Conservation (phyloP, 2,113 vertebrate genomes). For the cattle (Bos taurus) region DNA sequence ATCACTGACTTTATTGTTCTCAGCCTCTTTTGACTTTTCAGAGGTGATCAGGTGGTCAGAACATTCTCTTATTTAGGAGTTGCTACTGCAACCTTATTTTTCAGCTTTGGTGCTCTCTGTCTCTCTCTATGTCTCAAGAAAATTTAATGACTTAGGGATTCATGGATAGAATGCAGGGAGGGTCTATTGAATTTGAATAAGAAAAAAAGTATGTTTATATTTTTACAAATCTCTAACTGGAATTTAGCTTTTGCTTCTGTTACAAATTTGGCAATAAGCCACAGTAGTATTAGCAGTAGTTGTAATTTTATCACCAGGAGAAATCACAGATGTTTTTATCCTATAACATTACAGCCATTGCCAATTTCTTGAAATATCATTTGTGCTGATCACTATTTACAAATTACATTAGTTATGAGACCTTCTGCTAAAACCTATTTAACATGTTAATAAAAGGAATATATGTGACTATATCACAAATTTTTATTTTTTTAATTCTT, state of each 20-base stretch:
- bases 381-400: not conserved
- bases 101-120: not conserved
- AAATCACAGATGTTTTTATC: slow-evolving; percentile 5
- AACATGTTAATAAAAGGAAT: not conserved
- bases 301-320: slow-evolving; percentile 4
- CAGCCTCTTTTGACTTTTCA: not conserved
- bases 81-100: slow-evolving; percentile 5
- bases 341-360: not conserved
- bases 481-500: not conserved
- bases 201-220: not conserved
- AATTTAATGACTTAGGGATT: not conserved
- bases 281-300: not conserved
- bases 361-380: not conserved
- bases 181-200: not conserved
- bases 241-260: slow-evolving; percentile 21
- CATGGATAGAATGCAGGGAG: not conserved
- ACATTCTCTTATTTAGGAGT: not conserved
- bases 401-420: not conserved
- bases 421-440: not conserved
- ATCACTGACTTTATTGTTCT: not conserved
- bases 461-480: not conserved
- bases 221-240: slow-evolving; percentile 32
- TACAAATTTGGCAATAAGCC: not conserved
- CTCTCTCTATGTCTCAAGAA: not conserved
- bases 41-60: not conserved